Percentiles rank a stretch among this genome's conserved stretches.
Evolutionary conservation across 2,797 vertebrate genomes (phyloP).

Genomic region (Xiphorhynchus erythropygius): DNA sequence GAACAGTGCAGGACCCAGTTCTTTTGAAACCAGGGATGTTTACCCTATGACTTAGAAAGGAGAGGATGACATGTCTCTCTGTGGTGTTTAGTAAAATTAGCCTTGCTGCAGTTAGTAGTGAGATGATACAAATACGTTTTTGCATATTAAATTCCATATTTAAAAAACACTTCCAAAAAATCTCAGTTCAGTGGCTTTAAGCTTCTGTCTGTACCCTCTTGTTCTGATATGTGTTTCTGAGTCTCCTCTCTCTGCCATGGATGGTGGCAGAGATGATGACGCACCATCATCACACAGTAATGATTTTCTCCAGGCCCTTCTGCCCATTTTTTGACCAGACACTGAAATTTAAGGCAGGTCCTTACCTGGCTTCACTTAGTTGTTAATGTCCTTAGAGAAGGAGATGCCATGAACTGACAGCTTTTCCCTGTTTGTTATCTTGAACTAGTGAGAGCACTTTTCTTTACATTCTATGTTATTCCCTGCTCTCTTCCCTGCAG

Average conservation of each 20-base stretch:
- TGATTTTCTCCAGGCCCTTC: not conserved
- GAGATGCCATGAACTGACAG: not conserved
- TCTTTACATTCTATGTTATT: not conserved
- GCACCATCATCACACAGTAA: not conserved
- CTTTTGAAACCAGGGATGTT: conserved; percentile 56
- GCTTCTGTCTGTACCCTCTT: not conserved
- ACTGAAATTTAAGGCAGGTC: not conserved
- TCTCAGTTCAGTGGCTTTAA: not conserved
- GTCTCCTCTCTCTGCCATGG: not conserved
- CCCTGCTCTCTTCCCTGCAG: not conserved
- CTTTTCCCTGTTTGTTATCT: not conserved
- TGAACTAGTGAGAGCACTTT: not conserved
- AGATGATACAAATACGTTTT: not conserved
- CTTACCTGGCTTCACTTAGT: not conserved
- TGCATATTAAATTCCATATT: not conserved
- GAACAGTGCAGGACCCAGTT: not conserved
- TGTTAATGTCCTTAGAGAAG: not conserved
- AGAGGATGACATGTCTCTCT: not conserved
- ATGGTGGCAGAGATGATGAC: not conserved
- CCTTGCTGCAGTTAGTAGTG: not conserved
- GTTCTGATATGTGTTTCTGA: not conserved
- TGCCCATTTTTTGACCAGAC: not conserved
- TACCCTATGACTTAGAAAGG: conserved; percentile 1
- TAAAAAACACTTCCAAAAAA: not conserved
- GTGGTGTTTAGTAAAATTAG: not conserved